Evolutionary conservation across 2,113 vertebrate species (phyloP).

Genomic region (Haliaeetus leucogaster): DNA sequence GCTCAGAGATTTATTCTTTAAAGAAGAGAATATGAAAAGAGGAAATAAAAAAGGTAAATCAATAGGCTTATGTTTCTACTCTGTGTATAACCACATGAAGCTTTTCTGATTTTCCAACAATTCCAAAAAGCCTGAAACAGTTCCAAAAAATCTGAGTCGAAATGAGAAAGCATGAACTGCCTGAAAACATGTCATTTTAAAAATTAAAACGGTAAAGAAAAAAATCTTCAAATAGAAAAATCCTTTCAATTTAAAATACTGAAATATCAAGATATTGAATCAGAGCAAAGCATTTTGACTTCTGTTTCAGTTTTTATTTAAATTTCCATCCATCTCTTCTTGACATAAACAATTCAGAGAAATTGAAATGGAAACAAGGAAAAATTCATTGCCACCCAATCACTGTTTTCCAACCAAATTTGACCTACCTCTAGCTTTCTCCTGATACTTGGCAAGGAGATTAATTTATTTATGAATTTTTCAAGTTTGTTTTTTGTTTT

Average conservation of each 20-base stretch:
- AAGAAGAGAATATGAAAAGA: background rate
- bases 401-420: background rate
- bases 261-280: conserved; percentile 27
- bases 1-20: conserved; percentile 9
- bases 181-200: conserved; percentile 9
- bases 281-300: background rate
- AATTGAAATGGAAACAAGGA: background rate
- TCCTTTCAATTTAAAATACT: background rate
- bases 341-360: background rate
- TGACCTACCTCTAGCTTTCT: background rate
- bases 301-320: conserved; percentile 26
- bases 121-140: background rate
- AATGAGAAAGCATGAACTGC: background rate
- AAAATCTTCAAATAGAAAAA: conserved; percentile 20
- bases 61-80: background rate
- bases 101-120: conserved; percentile 1
- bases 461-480: background rate
- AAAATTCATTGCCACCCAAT: background rate
- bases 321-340: conserved; percentile 21
- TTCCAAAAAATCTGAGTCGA: background rate
- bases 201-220: conserved; percentile 1
- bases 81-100: background rate
- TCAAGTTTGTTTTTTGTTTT: background rate
- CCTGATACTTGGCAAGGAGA: background rate
- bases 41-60: conserved; percentile 7